These are phyloP conservation scores for Onychostoma macrolepis DNA, from an alignment of 2,113 vertebrate species.

Conservation along the genomic window DNA sequence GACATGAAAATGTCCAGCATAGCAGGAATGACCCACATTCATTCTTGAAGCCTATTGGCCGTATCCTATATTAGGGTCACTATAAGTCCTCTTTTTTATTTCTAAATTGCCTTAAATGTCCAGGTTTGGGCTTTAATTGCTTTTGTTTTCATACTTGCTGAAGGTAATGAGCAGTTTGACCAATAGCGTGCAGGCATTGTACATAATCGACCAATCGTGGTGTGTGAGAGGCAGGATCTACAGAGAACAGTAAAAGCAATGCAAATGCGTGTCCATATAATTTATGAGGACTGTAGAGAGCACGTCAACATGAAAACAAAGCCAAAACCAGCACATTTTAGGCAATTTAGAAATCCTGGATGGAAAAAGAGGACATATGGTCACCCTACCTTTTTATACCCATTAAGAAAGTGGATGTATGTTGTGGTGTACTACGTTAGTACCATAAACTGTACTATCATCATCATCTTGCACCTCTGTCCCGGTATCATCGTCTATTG, in stretches of 20 bases:
- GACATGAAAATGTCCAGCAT: not conserved
- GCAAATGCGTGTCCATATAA: no score
- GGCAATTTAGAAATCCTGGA: not conserved
- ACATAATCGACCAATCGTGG: not conserved
- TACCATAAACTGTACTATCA: constrained; percentile 15
- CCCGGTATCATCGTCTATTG: not conserved
- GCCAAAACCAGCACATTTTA: not conserved
- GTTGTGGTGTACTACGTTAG: constrained; percentile 18
- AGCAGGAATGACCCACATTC: constrained; percentile 6
- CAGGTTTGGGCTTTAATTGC: not conserved
- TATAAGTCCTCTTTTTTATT: not conserved
- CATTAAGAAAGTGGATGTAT: constrained; percentile 11
- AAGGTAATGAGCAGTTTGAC: not conserved
- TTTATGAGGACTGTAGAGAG: no score
- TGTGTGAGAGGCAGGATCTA: not conserved
- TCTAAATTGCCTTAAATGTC: not conserved
- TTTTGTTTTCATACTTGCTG: not conserved
- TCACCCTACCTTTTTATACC: not conserved
- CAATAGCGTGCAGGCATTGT: not conserved
- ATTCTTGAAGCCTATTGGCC: not conserved
- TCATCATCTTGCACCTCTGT: not conserved
- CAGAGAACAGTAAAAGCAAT: not conserved
- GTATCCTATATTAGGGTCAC: not conserved
- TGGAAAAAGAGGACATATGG: not conserved
- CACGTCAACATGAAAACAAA: not conserved